These are phyloP conservation scores for Heterodera filipjevi DNA, from an alignment of 2,888 invertebrate genomes.

Conservation along the genomic window DNA sequence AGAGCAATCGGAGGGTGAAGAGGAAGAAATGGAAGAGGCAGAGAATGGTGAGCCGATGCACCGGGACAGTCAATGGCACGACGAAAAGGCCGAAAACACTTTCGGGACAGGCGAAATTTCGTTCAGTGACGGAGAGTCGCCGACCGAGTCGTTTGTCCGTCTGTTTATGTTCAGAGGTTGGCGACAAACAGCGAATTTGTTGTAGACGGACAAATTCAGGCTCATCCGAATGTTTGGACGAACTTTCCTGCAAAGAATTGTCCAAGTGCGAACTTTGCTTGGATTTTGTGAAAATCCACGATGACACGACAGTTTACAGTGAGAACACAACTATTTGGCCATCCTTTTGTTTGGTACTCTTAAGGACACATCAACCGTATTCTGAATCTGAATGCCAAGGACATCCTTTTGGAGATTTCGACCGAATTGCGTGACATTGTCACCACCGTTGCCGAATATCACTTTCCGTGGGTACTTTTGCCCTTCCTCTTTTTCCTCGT, in stretches of 20 bases:
- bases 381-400: constrained; percentile 23
- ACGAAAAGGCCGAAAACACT: neutral
- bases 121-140: constrained; percentile 2
- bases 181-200: neutral
- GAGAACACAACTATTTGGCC: neutral
- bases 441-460: neutral
- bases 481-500: neutral
- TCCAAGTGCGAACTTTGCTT: constrained; percentile 15
- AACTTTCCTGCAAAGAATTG: neutral
- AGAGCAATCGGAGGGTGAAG: neutral
- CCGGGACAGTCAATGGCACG: neutral
- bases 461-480: constrained; percentile 4
- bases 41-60: neutral
- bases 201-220: neutral
- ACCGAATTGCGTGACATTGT: constrained; percentile 10
- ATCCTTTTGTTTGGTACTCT: neutral
- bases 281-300: constrained; percentile 24
- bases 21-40: neutral
- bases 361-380: constrained; percentile 20
- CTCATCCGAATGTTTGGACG: neutral
- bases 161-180: constrained; percentile 23
- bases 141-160: constrained; percentile 18
- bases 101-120: neutral
- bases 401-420: constrained; percentile 16
- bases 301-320: constrained; percentile 27